Base-by-base conservation (phyloP, 2,888 invertebrate species). In the Eulithis prunata region DNA sequence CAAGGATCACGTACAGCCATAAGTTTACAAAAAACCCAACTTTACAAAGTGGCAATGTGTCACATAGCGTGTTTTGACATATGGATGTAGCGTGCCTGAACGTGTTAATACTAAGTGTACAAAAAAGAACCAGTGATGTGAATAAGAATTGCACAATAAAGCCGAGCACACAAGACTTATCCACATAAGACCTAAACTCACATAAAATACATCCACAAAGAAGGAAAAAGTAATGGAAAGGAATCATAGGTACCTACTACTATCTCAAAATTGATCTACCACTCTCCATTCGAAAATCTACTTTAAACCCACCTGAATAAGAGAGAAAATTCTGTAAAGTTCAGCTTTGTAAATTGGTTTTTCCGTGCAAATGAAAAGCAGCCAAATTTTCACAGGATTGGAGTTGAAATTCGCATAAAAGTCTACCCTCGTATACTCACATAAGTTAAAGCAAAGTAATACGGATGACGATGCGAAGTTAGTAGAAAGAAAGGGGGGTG, bases 371-470 rank as follows among this genome's bases (percentile, higher is more conserved):
- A 28, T 32, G 28, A 87, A 76, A 78, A 74, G 68, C 54, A 21
- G 65, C 74, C 74, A 69, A 85, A 81, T n/a, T 0, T 0, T 0
- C 0, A 3, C 0, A 0, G 0, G 0, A 3, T 67, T 84, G 85
- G 57, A 75, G 78, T 68, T 56, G 62, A 85, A 72, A 86, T 76
- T 89, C 67, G 73, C 47, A 7, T 77, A 80, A 36, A 53, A 55
- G 60, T 45, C 58, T 62, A 57, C 66, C 68, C 76, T 77, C 80
- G 81, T 82, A 79, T 87, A 87, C 88, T 87, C 90, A 91, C 90
- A 90, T 91, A 91, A 91, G 91, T 91, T 90, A 91, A 89, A 85
- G 89, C 90, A 89, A 90, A 92, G 92, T 91, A 92, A 92, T 92
- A 92, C 87, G 89, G 88, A 91, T 92, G 92, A 91, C 92, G 91